Base-by-base conservation (phyloP, 53 echinoderm and acorn worm genomes). In the Paelopatides confundens region DNA sequence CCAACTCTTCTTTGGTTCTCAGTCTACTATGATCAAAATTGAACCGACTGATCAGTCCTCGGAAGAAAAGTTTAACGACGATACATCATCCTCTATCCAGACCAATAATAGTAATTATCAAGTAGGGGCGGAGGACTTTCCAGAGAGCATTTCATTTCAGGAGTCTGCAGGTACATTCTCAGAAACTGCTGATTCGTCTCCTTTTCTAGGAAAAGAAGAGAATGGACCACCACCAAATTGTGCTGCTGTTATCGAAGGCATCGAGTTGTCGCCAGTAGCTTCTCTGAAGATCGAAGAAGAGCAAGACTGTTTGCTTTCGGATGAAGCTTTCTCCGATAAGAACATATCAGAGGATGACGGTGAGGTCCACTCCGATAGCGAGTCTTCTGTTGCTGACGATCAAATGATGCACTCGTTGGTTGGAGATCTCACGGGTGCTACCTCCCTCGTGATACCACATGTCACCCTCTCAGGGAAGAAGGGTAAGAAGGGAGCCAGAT, bases 401-500 rank as follows among this genome's bases (percentile, higher is more conserved):
- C 74, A 46, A 40, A 24, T 35, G 27, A 23, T 27, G 35, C 47
- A 6, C 27, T 52, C 79, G 2, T 26, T 79, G 49, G 79, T 51
- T 4, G 51, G 49, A 23, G 32, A 50, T 29, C 53, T 51, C 12
- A 31, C 51, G 11, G 29, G 54, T 31, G 49, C 79, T 32, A 8
- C 79, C 51, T 79, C 79, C 0, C 30, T 79, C 15, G 53, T 79
- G 9, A 63, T 83, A n/a, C 84, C 84, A 36, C 63, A 46, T 14
- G 65, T 83, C 23, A 39, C 65, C 13, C 37, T 83, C 35, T 36
- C 87, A 3, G 4, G 51, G 5, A 87, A 32, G 64, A 69, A 82
- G 30, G 87, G 87, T 24, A 91, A 91, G 47, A 71, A 71, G 37
- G 58, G 91, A n/a, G 90, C 96, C 28, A 90, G 90, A n/a, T 93